These are phyloP conservation scores for Zoroaster sp. DNA, from an alignment of 53 echinoderm and acorn worm species.

Conservation along the genomic window DNA sequence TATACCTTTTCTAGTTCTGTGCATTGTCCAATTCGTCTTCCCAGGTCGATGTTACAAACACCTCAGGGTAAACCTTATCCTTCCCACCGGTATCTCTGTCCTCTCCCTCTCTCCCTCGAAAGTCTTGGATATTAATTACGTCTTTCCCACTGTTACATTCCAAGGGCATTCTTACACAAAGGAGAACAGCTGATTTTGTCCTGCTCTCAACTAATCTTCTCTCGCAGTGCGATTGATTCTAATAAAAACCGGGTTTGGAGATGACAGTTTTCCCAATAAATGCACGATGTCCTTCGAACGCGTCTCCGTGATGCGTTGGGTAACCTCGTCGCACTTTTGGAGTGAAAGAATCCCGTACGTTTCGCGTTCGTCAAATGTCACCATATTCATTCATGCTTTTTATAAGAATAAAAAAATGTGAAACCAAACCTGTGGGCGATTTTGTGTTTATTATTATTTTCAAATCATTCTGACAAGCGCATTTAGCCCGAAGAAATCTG, in stretches of 20 bases:
- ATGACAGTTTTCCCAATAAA: neutral
- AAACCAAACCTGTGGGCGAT: no score
- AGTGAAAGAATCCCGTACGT: no score
- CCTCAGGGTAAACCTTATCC: neutral
- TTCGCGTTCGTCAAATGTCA: no score
- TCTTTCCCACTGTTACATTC: neutral
- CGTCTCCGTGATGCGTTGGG: neutral
- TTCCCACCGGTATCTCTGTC: neutral
- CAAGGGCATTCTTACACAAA: slow-evolving; percentile 4
- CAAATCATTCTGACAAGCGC: no score
- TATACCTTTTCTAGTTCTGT: neutral
- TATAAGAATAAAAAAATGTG: no score
- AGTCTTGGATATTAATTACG: neutral
- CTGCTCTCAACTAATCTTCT: neutral
- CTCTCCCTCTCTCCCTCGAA: neutral
- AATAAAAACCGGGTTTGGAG: neutral
- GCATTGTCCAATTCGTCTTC: neutral
- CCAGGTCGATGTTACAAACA: slow-evolving; percentile 23
- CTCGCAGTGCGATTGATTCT: neutral
- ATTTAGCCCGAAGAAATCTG: no score
- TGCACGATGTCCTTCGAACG: neutral
- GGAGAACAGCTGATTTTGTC: slow-evolving; percentile 14
- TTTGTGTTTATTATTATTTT: no score
- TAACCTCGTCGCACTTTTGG: neutral
- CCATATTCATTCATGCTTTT: no score